Base-by-base conservation (phyloP, 2,888 invertebrate genomes). In the Tiliacea aurago region DNA sequence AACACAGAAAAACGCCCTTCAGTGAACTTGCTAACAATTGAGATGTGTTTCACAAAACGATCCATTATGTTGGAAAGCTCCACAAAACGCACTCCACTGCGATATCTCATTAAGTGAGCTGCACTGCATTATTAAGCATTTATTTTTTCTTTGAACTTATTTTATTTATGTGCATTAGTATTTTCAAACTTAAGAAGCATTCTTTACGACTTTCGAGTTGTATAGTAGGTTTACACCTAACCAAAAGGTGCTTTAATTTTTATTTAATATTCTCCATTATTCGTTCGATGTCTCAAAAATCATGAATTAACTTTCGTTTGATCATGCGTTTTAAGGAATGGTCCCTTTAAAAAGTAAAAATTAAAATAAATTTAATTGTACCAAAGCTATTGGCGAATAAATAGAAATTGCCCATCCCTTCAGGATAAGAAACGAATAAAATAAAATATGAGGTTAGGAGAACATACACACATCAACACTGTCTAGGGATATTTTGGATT, bases 51-150 rank as follows among this genome's bases (percentile, higher is more conserved):
- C 41, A 65, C 49, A 67, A 70, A 70, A 72, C 62, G 68, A 33
- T 23, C 56, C 67, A 76, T 84, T 81, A 79, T 53, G 63, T 71
- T 55, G 37, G 47, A 61, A 64, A 63, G 66, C 67, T 70, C 23
- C 58, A 75, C 73, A 59, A 47, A 70, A 65, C 53, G 43, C 84
- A 76, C 70, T 72, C 41, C 53, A 53, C 49, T 20, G 58, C 23
- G 47, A 76, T 72, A 63, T 45, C 65, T 73, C 69, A 73, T 67
- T 78, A 66, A 56, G 41, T 20, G 18, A 64, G 49, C 55, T 47
- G 45, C 59, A 9, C 51, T n/a, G 18, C 20, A 47, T 58, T 76
- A 62, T 23, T 43, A n/a, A 49, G 43, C 58, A 28, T 41, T 72
- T 59, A 55, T 33, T n/a, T 37, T 59, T 58, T n/a, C 67, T 76